Evolutionary conservation across 2,888 invertebrate species (phyloP), one percentile per base, ranked within the genome.

Genomic region (Megaustenia siamemsis): DNA sequence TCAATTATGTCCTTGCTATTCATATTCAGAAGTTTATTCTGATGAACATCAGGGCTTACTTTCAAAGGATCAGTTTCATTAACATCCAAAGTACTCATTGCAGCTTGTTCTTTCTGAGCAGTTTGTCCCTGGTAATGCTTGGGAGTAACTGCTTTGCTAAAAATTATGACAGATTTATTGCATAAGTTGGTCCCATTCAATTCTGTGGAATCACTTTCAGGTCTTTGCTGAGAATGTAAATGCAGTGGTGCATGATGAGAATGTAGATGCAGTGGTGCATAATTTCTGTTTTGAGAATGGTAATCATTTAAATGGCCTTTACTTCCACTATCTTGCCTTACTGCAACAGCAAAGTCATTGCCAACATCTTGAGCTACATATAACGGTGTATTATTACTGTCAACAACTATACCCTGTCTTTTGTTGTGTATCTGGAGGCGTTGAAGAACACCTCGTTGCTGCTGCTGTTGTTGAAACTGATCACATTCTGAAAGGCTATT

Each of bases 361-460:
- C n/a, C 40, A 21, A 40, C 24, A 38, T 77, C 60, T n/a, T 40
- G 53, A 10, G 35, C 60, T 10, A 32, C 60, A n/a, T 35, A 12
- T 8, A 78, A 66, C 28, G 40, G 43, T 28, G 78, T 21, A 63
- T 66, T 66, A 40, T n/a, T n/a, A 28, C 18, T 32, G 63, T 78
- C 78, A 28, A 78, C 0, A 18, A 78, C 38, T 8, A 78, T 40
- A n/a, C 78, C 78, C 43, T 78, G 45, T 21, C 78, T 56, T 78
- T 78, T 78, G 63, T 63, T 63, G 43, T 40, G 63, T 28, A 28
- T 38, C 32, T 43, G 63, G 5, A 78, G 40, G n/a, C 60, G 24
- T 28, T 78, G 43, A 24, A 78, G 40, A 63, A 66, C 38, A 38
- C 45, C 43, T 1, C n/a, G 43, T n/a, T n/a, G n/a, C n/a, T n/a